Conservation (phyloP, 2,113 vertebrate species). For the Craseonycteris thonglongyai region DNA sequence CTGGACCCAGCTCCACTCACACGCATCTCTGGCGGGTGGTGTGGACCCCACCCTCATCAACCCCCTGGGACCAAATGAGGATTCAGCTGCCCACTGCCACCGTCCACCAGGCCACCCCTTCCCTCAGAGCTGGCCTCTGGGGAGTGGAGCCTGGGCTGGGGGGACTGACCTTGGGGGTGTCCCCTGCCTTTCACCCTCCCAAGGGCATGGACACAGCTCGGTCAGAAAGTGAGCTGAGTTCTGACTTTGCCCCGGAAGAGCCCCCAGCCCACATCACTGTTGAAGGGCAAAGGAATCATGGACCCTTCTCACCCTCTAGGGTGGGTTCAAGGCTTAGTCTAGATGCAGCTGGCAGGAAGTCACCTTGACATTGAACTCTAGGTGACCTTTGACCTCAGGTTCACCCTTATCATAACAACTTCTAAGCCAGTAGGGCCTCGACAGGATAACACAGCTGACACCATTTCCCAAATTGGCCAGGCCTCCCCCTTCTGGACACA, state of each 20-base stretch:
- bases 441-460: neutral
- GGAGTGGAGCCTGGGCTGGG: neutral
- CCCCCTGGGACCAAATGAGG: neutral
- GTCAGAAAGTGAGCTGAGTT: neutral
- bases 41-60: neutral
- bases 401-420: neutral
- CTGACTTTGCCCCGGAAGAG: neutral
- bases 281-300: too few species aligned
- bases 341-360: neutral
- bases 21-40: neutral
- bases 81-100: too few species aligned
- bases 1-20: neutral
- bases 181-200: neutral
- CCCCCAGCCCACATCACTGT: too few species aligned
- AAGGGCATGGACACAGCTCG: neutral
- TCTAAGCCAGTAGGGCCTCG: neutral
- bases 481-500: neutral
- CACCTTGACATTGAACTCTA: constrained; percentile 21
- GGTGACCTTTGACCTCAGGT: constrained; percentile 1
- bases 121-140: neutral
- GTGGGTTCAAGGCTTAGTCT: neutral
- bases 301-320: too few species aligned
- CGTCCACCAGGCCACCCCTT: rapidly evolving
- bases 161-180: neutral
- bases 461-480: neutral